phyloP scores from a whole-genome alignment of 2,797 vertebrate species.

The Gobio occitaniae region DNA sequence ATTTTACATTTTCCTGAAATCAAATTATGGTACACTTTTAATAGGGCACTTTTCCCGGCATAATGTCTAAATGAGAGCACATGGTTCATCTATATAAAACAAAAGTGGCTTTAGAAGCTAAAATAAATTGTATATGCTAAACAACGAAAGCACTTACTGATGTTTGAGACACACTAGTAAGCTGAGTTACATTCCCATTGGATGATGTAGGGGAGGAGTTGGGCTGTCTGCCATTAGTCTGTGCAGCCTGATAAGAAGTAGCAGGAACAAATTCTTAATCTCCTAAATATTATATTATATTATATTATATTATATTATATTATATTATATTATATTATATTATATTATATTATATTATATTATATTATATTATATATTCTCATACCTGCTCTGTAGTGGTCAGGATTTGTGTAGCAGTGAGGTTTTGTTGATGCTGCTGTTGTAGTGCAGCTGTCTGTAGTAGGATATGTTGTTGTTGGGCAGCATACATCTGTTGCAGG shows the following conservation, averaged over 20 bases:
- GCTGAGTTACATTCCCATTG: slow-evolving; percentile 82
- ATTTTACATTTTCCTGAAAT: neutral
- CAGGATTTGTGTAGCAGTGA: slow-evolving; percentile 80
- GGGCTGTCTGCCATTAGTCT: slow-evolving; percentile 85
- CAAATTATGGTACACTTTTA: neutral
- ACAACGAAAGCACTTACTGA: slow-evolving; percentile 78
- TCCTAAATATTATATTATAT: neutral
- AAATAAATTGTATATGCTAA: neutral
- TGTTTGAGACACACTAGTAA: slow-evolving; percentile 86
- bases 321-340: neutral
- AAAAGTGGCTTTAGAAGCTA: neutral
- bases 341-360: neutral
- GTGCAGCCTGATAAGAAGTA: slow-evolving; percentile 80
- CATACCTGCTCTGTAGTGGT: slow-evolving; percentile 87
- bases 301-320: neutral
- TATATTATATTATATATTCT: neutral
- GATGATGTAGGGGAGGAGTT: slow-evolving; percentile 84
- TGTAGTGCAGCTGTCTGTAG: slow-evolving; percentile 91
- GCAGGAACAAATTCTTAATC: neutral
- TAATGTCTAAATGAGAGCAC: neutral
- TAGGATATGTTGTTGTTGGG: slow-evolving; percentile 94
- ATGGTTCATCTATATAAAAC: neutral
- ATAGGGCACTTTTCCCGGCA: neutral
- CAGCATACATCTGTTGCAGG: slow-evolving; percentile 95
- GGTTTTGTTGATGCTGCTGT: slow-evolving; percentile 83